Conservation (phyloP, 2,888 invertebrate genomes). For the Drosophila algonquin region DNA sequence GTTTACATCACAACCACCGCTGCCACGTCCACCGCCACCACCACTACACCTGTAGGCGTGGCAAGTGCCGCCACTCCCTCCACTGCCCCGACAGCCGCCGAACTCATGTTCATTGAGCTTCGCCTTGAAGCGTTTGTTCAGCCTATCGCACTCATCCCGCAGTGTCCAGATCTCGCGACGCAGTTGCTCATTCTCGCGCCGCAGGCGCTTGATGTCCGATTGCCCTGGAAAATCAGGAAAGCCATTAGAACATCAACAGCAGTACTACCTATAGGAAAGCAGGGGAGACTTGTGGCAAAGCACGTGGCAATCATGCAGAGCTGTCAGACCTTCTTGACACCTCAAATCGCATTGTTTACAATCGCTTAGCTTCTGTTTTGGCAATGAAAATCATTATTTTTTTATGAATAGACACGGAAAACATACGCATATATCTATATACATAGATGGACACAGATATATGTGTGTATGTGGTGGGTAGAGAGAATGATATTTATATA, state of each 20-base stretch:
- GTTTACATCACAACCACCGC: conserved; percentile 76
- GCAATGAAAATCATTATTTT: conserved; percentile 50
- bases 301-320: conserved; percentile 37
- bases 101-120: conserved; percentile 81
- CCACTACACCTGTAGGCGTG: conserved; percentile 65
- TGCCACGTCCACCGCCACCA: conserved; percentile 62
- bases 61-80: conserved; percentile 65
- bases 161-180: conserved; percentile 94
- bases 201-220: conserved; percentile 94
- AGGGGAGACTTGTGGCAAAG: conserved; percentile 8
- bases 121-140: conserved; percentile 91
- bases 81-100: conserved; percentile 70
- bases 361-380: conserved; percentile 56
- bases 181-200: conserved; percentile 94
- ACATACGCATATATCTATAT: conserved; percentile 12
- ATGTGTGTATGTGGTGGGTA: conserved; percentile 26
- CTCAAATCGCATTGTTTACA: conserved; percentile 62
- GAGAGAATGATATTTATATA: conserved; percentile 28
- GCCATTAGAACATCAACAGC: neutral
- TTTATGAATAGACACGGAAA: conserved; percentile 36
- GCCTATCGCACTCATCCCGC: conserved; percentile 93
- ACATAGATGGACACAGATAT: neutral
- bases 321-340: conserved; percentile 45
- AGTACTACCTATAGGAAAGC: neutral
- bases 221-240: conserved; percentile 87